Base-by-base conservation (phyloP, 2,113 vertebrate species). In the Mus pahari region DNA sequence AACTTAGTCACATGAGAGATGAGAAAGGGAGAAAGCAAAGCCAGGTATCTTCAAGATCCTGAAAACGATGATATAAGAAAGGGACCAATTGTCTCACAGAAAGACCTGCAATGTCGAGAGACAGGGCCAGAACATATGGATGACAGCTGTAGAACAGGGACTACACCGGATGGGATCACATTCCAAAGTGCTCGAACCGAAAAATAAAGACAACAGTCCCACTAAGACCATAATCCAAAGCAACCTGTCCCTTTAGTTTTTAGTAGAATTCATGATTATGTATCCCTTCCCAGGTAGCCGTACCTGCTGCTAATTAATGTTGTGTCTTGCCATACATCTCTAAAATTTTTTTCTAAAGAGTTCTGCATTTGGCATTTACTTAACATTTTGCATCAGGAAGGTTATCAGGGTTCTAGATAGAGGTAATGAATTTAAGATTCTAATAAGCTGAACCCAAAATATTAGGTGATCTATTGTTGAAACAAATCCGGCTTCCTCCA, bases 371-470 rank as follows among this genome's bases (percentile, higher is more conserved):
- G 42, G 64, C 55, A 70, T 58, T 79, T 71, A 86, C 17, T 90
- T 50, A 17, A 50, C 19, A 75, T 60, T 22, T 74, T 64, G 53
- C 16, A 81, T 81, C 33, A 89, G 48, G 71, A 90, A 81, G 75
- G 88, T 70, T 79, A 94, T 42, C 5, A 55, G 86, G 24, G 11
- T 64, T 82, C 79, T 95, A 90, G 74, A 64, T 58, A 92, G 68
- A 45, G 48, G 42, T 42, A 91, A 60, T 73, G 31, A 92, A 96
- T 39, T 89, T 68, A 83, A 84, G 55, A 84, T 90, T 94, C 70
- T 70, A 71, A 92, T 93, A 96, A 79, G 75, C 39, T 74, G 26
- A 90, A 75, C 42, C 55, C 53, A 82, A 55, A 92, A 90, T 20
- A 22, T 50, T 68, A 74, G 58, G 75, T 70, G 36, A 89, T 22